Base-by-base conservation (phyloP, 2,797 vertebrate genomes). In the Myripristis murdjan region DNA sequence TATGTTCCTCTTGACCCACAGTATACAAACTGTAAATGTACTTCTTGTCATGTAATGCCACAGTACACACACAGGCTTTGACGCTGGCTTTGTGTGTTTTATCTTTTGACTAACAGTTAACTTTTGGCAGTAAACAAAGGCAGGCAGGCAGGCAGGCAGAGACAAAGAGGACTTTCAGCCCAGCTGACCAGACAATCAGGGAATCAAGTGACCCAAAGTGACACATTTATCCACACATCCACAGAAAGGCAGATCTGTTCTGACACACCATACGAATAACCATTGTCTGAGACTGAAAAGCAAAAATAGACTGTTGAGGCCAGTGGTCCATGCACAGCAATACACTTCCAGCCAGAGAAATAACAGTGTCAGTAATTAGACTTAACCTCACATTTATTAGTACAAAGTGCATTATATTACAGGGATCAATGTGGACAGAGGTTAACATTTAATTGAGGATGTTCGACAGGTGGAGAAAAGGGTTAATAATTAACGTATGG, bases 111-210 rank as follows among this genome's bases (percentile, higher is more conserved):
- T n/a, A 58, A 75, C 58, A 70, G 53, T 64, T 53, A 26, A 53
- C 39, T 48, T 71, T 81, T 63, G 39, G 82, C 54, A 35, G 33
- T 46, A 74, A 51, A 69, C 66, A 68, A 78, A 79, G 18, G 52
- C 54, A 39, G 46, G 31, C 51, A 33, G 46, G 31, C 51, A 33
- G 70, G n/a, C n/a, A n/a, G n/a, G n/a, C n/a, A n/a, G n/a, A 47
- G 64, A 79, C 73, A 77, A 80, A 70, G 69, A 82, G 72, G 61
- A 75, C 53, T 44, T 58, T 49, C 56, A 65, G 70, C 52, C 55
- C 16, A 52, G 59, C 33, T 66, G 60, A 70, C 48, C 71, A 64
- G 52, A 80, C 60, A 70, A 23, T 7, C 54, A 33, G 23, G n/a
- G 56, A 77, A 70, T 67, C 77, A 66, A 54, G 72, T 73, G 72